Conservation (phyloP, 1,140 invertebrate genomes). For the Musca vetustissima region DNA sequence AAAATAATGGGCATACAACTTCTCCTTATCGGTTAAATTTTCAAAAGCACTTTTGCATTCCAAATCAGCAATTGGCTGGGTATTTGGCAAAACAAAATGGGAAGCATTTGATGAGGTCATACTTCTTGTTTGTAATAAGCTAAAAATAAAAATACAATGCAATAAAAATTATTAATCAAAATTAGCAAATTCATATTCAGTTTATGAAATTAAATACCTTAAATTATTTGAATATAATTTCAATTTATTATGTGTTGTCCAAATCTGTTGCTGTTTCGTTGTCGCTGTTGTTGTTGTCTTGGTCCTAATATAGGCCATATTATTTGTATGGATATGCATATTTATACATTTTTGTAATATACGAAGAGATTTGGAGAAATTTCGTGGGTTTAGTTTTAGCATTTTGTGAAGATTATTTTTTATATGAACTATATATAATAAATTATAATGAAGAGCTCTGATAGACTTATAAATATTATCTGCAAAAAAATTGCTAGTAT, state of each 20-base stretch:
- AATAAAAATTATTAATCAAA: too few species aligned
- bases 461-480: background rate
- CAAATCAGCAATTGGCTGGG: slow-evolving; percentile 79
- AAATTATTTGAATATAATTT: slow-evolving; percentile 1
- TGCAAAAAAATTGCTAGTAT: too few species aligned
- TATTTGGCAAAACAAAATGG: slow-evolving; percentile 76
- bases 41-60: slow-evolving; percentile 83
- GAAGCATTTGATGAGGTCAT: slow-evolving; percentile 43
- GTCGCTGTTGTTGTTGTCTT: too few species aligned
- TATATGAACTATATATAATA: background rate
- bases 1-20: slow-evolving; percentile 88
- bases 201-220: background rate
- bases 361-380: background rate
- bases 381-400: background rate
- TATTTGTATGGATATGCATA: background rate
- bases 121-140: background rate
- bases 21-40: slow-evolving; percentile 77
- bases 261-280: background rate
- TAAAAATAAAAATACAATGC: background rate
- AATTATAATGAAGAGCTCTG: too few species aligned
- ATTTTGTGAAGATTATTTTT: background rate
- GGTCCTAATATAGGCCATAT: slow-evolving; percentile 11
- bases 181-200: background rate
- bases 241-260: background rate
- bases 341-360: background rate